phyloP scores from a whole-genome alignment of 1,140 invertebrate genomes.

The Frieseomelitta varia region DNA sequence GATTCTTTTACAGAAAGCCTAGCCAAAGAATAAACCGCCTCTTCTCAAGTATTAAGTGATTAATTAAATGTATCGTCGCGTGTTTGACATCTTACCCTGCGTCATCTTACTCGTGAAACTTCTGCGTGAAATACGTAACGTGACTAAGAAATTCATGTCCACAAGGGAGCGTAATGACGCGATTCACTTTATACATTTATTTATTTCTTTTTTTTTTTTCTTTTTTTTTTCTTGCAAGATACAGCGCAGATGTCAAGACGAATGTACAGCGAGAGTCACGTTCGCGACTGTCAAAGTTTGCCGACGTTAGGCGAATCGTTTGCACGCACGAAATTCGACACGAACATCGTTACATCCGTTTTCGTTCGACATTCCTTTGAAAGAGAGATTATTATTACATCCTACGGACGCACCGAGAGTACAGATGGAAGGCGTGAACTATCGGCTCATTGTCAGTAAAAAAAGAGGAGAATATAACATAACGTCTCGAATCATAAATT shows the following conservation, averaged over 20 bases:
- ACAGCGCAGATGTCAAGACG: background rate
- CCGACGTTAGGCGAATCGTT: slow-evolving; percentile 16
- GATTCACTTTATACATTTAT: background rate
- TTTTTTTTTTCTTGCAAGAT: background rate
- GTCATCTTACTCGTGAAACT: background rate
- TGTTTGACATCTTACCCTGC: background rate
- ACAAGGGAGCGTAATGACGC: background rate
- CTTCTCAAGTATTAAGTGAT: background rate
- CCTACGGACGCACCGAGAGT: slow-evolving; percentile 45
- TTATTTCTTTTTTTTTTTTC: background rate
- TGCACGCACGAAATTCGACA: slow-evolving; percentile 42
- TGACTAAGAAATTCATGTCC: background rate
- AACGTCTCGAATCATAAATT: slow-evolving; percentile 32
- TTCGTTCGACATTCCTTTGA: slow-evolving; percentile 52
- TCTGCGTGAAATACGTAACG: background rate
- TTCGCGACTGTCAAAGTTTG: slow-evolving; percentile 2
- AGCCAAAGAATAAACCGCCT: background rate
- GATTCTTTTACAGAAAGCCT: slow-evolving; percentile 2
- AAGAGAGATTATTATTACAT: slow-evolving; percentile 53
- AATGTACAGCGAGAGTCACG: background rate
- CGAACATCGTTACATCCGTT: slow-evolving; percentile 47
- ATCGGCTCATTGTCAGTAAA: slow-evolving; percentile 29
- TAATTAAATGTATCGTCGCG: background rate
- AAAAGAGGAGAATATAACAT: slow-evolving; percentile 21
- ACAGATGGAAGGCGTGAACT: slow-evolving; percentile 47